Evolutionary conservation across 2,888 invertebrate genomes (phyloP), one percentile per base, ranked within the genome.

Genomic region (Actias luna): DNA sequence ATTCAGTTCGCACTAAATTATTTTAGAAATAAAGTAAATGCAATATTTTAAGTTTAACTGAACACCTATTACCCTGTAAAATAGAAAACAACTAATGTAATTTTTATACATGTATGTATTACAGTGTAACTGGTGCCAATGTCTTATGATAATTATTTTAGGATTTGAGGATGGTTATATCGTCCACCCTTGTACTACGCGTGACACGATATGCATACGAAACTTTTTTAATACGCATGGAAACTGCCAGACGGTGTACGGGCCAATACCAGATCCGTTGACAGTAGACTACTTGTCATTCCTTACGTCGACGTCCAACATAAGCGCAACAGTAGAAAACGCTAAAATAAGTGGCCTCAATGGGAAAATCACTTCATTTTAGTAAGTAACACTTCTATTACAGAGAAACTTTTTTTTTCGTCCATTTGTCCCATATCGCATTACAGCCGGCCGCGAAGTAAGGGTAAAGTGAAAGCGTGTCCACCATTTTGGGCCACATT

Each of bases 321-420:
- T 71, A 4, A 67, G 71, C 18, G 18, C 59, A 29, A 65, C 65
- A 5, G 25, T 70, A 36, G 65, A 66, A 36, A 60, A 70, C 65
- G 65, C 64, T n/a, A 64, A 69, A 63, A 46, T 75, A 18, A 65
- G 55, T 58, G 75, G 76, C 2, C 59, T 76, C 8, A 64, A 67
- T 18, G 71, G 64, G 3, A 68, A 63, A 42, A 68, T 77, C 31
- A 67, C 60, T 14, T 71, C 72, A 50, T 71, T 77, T 62, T 73
- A 70, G 75, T 76, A 65, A 73, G 75, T 76, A 62, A 18, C 18
- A 18, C n/a, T n/a, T n/a, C n/a, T n/a, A n/a, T n/a, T n/a, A n/a
- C n/a, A n/a, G n/a, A n/a, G n/a, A n/a, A n/a, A n/a, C n/a, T n/a
- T n/a, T n/a, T n/a, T n/a, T n/a, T n/a, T n/a, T n/a, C n/a, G n/a